Conservation (phyloP, 2,113 vertebrate genomes). For the Galemys pyrenaicus region DNA sequence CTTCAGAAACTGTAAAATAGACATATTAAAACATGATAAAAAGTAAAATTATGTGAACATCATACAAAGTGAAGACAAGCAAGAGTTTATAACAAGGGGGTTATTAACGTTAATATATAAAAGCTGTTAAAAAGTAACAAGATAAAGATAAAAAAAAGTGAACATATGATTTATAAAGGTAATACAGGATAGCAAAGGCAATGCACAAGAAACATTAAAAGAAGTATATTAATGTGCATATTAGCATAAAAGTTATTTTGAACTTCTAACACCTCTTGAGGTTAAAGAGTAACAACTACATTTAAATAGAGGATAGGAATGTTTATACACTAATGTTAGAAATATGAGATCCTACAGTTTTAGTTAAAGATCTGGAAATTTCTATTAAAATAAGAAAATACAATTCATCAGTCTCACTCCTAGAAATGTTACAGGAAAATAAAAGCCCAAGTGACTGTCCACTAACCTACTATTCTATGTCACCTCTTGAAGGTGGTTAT, state of each 20-base stretch:
- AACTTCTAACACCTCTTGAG: background rate
- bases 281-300: background rate
- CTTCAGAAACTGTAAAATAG: background rate
- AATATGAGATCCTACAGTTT: background rate
- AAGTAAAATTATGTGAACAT: background rate
- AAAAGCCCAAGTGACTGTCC: background rate
- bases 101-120: background rate
- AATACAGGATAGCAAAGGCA: background rate
- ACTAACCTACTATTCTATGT: background rate
- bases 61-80: background rate
- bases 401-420: background rate
- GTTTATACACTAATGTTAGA: background rate
- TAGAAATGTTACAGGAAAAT: background rate
- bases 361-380: background rate
- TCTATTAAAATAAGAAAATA: background rate
- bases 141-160: slow-evolving; percentile 1
- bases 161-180: background rate
- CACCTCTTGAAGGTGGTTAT: background rate
- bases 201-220: background rate
- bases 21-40: background rate
- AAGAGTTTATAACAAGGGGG: background rate
- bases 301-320: background rate
- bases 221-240: background rate
- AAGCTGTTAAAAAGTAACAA: background rate
- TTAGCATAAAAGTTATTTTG: background rate